These are phyloP conservation scores for Vicugna pacos DNA, from an alignment of 2,113 vertebrate genomes.

Conservation along the genomic window DNA sequence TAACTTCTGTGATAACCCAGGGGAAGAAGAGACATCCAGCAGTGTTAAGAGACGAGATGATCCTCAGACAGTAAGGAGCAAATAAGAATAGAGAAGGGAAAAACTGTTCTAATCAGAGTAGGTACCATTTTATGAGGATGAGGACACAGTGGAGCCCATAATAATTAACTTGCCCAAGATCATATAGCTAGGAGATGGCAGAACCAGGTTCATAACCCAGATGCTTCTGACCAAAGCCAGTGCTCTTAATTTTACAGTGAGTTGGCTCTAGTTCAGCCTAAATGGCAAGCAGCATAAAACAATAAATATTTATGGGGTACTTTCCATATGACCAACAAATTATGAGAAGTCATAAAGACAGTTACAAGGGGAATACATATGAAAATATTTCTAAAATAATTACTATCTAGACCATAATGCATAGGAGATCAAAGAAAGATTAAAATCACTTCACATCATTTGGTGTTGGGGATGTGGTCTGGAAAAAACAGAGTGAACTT, in stretches of 20 bases:
- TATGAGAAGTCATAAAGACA: not conserved
- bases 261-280: not conserved
- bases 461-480: not conserved
- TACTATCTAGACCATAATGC: not conserved
- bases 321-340: not conserved
- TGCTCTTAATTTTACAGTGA: not conserved
- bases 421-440: not conserved
- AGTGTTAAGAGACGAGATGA: not conserved
- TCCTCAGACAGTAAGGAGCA: not conserved
- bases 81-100: not conserved
- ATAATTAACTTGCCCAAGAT: not conserved
- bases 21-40: not conserved
- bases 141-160: not conserved
- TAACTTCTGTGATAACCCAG: not conserved
- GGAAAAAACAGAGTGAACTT: not conserved
- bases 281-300: not conserved
- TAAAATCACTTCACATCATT: not conserved
- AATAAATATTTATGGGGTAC: not conserved
- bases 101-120: not conserved
- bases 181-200: not conserved
- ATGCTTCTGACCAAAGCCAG: not conserved
- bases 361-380: not conserved
- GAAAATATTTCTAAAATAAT: slow-evolving; percentile 5
- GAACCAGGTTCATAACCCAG: not conserved
- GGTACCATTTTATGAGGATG: not conserved